Evolutionary conservation across 1,140 invertebrate species (phyloP), one percentile per base, ranked within the genome.

Genomic region (Trichoplusia ni): DNA sequence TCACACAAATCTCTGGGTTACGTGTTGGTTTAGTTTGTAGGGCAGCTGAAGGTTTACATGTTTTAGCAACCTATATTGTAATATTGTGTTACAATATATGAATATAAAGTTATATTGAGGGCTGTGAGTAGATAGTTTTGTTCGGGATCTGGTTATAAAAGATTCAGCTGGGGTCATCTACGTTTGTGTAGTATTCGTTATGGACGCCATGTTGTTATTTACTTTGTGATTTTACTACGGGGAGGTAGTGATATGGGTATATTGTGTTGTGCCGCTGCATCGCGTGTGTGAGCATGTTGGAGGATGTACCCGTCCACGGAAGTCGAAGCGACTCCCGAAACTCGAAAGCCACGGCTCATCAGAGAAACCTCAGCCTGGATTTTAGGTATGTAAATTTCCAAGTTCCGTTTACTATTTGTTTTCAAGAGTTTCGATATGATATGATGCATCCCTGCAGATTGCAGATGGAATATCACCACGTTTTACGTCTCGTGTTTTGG

Each of bases 181-280:
- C 38, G 60, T 35, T 67, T 61, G 64, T 61, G 64, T 66, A 60
- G 56, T 61, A 62, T 64, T 74, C 40, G 64, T 66, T 77, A 59
- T 72, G 69, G 86, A 77, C 86, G 86, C 86, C 86, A 89, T 89
- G 84, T 87, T 89, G 84, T 83, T 86, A 84, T 87, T 87, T 89
- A 86, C 77, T 75, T 76, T 76, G 75, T 86, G 77, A 85, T 78
- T 74, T 72, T 71, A 67, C 29, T 64, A 64, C 64, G 64, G 64
- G 73, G 59, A 67, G 71, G 56, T 79, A 75, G 78, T 89, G 84
- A 73, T 84, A 84, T 89, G 86, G 81, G 78, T 84, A 71, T 82
- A 79, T 73, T 77, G 79, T 85, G 71, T 80, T 78, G 80, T 80
- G 81, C 58, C 65, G 38, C 64, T 35, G 59, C 73, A 65, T 67